Base-by-base conservation (phyloP, 1,140 invertebrate species). In the Choristoneura fumiferana region DNA sequence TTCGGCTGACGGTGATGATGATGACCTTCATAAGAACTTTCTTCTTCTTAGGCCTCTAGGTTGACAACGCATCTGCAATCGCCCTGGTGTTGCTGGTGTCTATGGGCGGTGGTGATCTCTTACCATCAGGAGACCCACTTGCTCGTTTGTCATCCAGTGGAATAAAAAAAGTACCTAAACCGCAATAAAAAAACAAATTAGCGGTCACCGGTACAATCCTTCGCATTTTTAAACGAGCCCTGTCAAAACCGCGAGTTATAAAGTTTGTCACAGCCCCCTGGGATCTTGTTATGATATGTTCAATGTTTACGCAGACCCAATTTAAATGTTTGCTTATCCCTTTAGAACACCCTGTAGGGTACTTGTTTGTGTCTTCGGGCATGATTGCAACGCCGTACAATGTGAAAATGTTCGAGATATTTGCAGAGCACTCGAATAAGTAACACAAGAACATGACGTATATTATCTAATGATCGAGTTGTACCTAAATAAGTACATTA, bases 231-330 rank as follows among this genome's bases (percentile, higher is more conserved):
- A 49, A 45, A 49, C 8, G 10, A 22, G 18, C 29, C 29, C 22
- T 29, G 18, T 29, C 4, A 45, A 29, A 29, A 18, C 18, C 9
- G 8, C 13, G 34, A 52, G 22, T 14, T 43, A 49, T 22, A 52
- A 43, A 33, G 36, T 36, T 60, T 57, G 43, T 29, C 22, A 29
- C 62, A 43, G 68, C 65, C 74, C 75, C 65, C 54, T 5, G 68
- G 72, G 72, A 69, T 49, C 67, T 80, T 71, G 71, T 79, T 79
- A 77, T 76, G 66, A 76, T 76, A 71, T 81, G 78, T 76, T 73
- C 74, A 76, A 64, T 74, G 65, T 77, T 81, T 79, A 72, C 60
- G 14, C 65, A 52, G 61, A 67, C 65, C 76, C 78, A 81, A 81
- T 78, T 81, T 78, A 71, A 76, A 69, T 79, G 71, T 79, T 75